These are phyloP conservation scores for Willowsia nigromaculata DNA, from an alignment of 2,888 invertebrate genomes.

Conservation along the genomic window DNA sequence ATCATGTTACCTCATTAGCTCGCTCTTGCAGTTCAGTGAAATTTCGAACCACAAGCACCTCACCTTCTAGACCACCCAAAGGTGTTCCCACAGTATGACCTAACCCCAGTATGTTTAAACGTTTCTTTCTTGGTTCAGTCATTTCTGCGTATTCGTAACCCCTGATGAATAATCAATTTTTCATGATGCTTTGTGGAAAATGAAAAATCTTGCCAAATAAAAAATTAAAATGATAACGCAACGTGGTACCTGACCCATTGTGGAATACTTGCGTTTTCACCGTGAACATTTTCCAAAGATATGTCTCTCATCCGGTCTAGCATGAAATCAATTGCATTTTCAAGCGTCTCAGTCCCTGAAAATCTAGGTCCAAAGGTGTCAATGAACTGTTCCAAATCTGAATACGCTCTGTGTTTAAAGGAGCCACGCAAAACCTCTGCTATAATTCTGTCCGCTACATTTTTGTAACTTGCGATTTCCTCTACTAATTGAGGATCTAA, in stretches of 20 bases:
- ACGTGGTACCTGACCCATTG: conserved; percentile 64
- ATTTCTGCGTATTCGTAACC: conserved; percentile 80
- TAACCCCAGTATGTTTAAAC: conserved; percentile 68
- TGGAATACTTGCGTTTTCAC: conserved; percentile 79
- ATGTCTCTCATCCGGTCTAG: conserved; percentile 78
- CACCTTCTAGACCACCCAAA: conserved; percentile 71
- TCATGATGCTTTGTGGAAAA: conserved; percentile 80
- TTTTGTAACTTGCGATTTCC: conserved; percentile 84
- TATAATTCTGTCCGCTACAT: conserved; percentile 82
- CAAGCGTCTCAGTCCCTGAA: conserved; percentile 80
- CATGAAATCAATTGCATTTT: conserved; percentile 80
- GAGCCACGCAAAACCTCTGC: conserved; percentile 82
- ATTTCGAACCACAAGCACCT: conserved; percentile 73
- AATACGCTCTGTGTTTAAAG: conserved; percentile 83
- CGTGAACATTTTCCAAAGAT: conserved; percentile 80
- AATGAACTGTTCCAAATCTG: conserved; percentile 81
- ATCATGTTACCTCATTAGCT: conserved; percentile 67
- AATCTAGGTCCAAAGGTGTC: conserved; percentile 80
- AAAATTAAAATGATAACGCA: too few relatives aligned
- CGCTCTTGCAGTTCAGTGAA: conserved; percentile 76
- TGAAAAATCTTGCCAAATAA: too few relatives aligned
- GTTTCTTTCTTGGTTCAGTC: conserved; percentile 79
- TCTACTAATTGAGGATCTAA: conserved; percentile 80
- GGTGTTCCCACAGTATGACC: conserved; percentile 76
- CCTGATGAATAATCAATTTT: conserved; percentile 74